Conservation (phyloP, 2,888 invertebrate genomes). For the Autographa gamma region DNA sequence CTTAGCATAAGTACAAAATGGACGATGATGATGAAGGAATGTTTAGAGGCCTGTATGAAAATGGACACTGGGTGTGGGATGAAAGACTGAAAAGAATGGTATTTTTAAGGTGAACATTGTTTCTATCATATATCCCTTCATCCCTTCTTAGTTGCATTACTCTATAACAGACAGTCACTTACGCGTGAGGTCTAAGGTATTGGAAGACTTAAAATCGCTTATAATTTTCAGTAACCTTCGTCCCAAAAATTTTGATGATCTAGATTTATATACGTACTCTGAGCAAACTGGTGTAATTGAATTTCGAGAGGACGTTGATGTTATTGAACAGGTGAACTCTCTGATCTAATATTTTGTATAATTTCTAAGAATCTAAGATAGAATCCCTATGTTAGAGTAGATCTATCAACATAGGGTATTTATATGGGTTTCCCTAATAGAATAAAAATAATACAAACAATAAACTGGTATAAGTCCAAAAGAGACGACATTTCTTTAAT, state of each 20-base stretch:
- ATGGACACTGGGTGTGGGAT: conserved; percentile 88
- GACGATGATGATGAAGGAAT: conserved; percentile 81
- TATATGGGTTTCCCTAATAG: no score
- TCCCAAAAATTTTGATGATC: conserved; percentile 68
- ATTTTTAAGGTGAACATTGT: conserved; percentile 74
- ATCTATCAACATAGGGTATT: no score
- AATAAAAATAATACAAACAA: no score
- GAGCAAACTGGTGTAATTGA: conserved; percentile 77
- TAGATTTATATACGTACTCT: conserved; percentile 72
- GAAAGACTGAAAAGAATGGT: conserved; percentile 68
- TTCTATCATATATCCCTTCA: not conserved
- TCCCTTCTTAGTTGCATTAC: not conserved
- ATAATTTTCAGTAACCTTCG: conserved; percentile 71
- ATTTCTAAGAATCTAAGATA: not conserved
- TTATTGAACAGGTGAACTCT: conserved; percentile 84
- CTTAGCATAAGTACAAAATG: conserved; percentile 16
- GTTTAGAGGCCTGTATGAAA: conserved; percentile 79
- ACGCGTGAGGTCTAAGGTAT: not conserved
- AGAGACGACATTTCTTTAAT: no score
- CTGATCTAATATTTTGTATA: not conserved
- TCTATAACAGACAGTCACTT: not conserved
- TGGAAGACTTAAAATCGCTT: not conserved
- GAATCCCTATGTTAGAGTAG: no score
- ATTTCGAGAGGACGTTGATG: conserved; percentile 86
- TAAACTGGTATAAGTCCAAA: no score